Evolutionary conservation across 1,140 invertebrate species (phyloP).

Genomic region (Arion vulgaris): DNA sequence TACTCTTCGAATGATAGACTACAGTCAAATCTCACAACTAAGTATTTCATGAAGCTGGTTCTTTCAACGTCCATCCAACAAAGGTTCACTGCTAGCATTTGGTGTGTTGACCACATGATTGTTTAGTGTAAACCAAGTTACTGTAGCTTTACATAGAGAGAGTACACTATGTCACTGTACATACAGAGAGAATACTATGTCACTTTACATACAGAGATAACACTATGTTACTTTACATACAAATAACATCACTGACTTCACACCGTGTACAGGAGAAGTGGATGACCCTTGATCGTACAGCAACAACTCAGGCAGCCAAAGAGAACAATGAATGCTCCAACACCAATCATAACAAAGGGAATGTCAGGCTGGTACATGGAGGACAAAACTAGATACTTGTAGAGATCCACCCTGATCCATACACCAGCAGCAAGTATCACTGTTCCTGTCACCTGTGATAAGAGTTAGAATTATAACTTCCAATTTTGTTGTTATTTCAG

Average conservation of each 20-base stretch:
- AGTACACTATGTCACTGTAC: no score
- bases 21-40: no score
- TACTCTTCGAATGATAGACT: no score
- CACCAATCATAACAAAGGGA: slow-evolving; percentile 82
- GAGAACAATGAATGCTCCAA: slow-evolving; percentile 81
- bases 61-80: no score
- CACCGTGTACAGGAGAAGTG: slow-evolving; percentile 85
- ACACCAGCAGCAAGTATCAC: slow-evolving; percentile 81
- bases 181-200: background rate
- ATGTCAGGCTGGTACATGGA: slow-evolving; percentile 80
- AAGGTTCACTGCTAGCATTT: no score
- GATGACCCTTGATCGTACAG: slow-evolving; percentile 86
- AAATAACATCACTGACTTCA: slow-evolving; percentile 54
- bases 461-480: background rate
- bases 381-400: slow-evolving; percentile 84
- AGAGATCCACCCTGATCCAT: slow-evolving; percentile 83
- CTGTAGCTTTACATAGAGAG: no score
- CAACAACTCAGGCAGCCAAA: slow-evolving; percentile 84
- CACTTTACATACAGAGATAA: background rate
- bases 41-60: no score
- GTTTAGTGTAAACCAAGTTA: no score
- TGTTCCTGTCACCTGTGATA: slow-evolving; percentile 79
- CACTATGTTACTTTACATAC: slow-evolving; percentile 71
- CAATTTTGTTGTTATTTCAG: no score
- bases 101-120: no score